phyloP scores from a whole-genome alignment of 1,140 invertebrate genomes.

The Aphelenchoides fujianensis region DNA sequence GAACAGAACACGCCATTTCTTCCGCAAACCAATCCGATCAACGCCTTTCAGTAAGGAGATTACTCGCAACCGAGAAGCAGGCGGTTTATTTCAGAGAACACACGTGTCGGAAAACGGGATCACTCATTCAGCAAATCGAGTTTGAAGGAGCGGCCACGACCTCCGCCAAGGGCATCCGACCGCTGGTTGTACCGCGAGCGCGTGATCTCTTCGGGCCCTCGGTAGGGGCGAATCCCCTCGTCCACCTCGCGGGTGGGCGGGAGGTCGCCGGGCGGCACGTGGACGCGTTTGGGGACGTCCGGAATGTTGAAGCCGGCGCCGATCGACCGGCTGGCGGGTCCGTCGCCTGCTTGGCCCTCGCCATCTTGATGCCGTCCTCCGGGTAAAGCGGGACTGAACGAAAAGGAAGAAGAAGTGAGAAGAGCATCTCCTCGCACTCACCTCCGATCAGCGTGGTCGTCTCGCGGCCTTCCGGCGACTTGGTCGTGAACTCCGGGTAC shows the following conservation, averaged over 20 bases:
- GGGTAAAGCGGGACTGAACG: not conserved
- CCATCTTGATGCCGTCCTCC: not conserved
- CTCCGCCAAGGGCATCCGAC: not conserved
- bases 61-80: not conserved
- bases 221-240: not conserved
- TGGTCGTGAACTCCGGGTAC: not conserved
- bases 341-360: not conserved
- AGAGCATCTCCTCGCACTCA: not conserved
- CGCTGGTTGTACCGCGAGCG: not conserved
- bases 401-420: not conserved
- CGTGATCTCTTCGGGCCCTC: conserved; percentile 13
- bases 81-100: not conserved
- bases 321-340: not conserved
- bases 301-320: not conserved
- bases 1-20: too few relatives aligned
- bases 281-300: not conserved
- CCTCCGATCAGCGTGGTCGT: conserved; percentile 1
- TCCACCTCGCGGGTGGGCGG: not conserved
- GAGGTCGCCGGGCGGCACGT: not conserved
- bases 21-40: too few relatives aligned
- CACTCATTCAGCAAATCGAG: conserved; percentile 3
- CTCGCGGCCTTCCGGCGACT: not conserved
- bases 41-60: too few relatives aligned
- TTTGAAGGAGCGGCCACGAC: conserved; percentile 6
- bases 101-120: not conserved